Evolutionary conservation across 1,140 invertebrate genomes (phyloP).

Genomic region (Mycetomoellerius zeteki): DNA sequence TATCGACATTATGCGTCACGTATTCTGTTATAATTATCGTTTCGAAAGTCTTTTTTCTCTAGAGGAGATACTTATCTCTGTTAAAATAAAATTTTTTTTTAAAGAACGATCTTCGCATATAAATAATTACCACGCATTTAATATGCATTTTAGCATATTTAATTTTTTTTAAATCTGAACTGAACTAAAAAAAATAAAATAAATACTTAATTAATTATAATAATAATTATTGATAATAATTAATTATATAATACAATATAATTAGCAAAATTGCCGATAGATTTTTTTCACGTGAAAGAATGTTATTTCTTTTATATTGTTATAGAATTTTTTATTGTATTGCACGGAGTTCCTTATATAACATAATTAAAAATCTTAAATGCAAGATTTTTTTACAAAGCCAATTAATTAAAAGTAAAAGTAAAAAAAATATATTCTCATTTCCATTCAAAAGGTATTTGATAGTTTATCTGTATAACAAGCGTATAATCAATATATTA

Average conservation of each 20-base stretch:
- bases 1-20: slow-evolving; percentile 21
- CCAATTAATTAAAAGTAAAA: background rate
- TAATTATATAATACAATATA: background rate
- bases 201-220: background rate
- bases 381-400: background rate
- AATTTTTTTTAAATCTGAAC: background rate
- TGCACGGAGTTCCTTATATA: background rate
- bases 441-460: background rate
- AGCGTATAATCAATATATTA: background rate
- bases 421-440: background rate
- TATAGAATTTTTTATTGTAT: background rate
- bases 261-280: background rate
- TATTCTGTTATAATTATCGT: background rate
- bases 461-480: background rate
- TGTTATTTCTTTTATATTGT: background rate
- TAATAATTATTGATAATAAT: no score
- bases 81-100: background rate
- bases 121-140: background rate
- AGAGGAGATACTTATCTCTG: background rate
- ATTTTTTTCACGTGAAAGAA: background rate
- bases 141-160: background rate
- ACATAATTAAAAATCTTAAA: background rate
- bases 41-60: slow-evolving; percentile 21
- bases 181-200: background rate
- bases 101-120: background rate